Evolutionary conservation across 2,888 invertebrate species (phyloP).

Genomic region (Lasioglossum calceatum): DNA sequence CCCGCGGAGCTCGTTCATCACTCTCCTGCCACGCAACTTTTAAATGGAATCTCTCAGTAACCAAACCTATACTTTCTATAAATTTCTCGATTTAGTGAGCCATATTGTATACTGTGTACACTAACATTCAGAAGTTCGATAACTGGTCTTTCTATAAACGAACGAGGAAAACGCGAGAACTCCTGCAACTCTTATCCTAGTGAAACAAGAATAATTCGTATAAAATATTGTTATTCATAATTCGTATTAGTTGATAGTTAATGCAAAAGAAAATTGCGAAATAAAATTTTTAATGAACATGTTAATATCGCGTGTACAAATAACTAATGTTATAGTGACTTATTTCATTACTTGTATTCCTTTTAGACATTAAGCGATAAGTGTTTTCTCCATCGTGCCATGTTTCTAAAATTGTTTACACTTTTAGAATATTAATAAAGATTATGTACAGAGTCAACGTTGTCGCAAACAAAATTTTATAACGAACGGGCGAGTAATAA

Average conservation of each 20-base stretch:
- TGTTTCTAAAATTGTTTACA: not conserved
- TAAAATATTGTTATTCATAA: not conserved
- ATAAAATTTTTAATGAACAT: no score
- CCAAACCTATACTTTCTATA: not conserved
- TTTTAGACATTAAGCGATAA: not conserved
- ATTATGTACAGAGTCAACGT: not conserved
- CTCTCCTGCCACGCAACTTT: not conserved
- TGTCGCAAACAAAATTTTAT: not conserved
- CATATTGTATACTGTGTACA: not conserved
- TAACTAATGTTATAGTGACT: not conserved
- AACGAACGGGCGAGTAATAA: not conserved
- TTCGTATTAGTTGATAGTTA: no score
- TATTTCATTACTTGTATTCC: not conserved
- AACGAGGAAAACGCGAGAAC: not conserved
- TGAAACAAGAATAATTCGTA: not conserved
- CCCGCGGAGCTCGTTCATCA: not conserved
- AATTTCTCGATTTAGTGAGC: not conserved
- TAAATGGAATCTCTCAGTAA: not conserved
- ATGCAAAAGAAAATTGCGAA: no score
- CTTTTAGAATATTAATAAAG: not conserved
- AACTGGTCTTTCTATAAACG: not conserved
- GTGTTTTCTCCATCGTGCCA: not conserved
- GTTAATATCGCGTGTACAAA: no score
- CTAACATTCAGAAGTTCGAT: not conserved
- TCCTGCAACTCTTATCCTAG: no score